Evolutionary conservation across 2,797 vertebrate genomes (phyloP).

Genomic region (Pangasius krempfi): DNA sequence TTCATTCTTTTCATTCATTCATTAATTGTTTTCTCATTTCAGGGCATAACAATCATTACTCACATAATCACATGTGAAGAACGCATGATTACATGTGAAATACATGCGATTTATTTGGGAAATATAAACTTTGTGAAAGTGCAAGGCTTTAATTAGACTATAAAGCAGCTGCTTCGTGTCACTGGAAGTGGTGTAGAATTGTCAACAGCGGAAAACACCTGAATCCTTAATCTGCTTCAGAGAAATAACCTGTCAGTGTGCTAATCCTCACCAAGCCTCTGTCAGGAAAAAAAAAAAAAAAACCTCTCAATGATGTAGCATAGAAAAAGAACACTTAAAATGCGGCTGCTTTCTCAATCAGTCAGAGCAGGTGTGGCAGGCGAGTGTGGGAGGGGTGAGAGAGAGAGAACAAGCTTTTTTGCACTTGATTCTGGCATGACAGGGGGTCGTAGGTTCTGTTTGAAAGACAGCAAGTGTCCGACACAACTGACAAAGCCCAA

Average conservation of each 20-base stretch:
- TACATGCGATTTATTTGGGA: not conserved
- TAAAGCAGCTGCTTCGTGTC: not conserved
- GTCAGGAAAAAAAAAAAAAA: not conserved
- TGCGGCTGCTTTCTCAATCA: not conserved
- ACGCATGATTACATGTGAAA: not conserved
- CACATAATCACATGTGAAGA: not conserved
- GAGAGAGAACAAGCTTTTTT: conserved; percentile 26
- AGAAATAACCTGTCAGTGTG: not conserved
- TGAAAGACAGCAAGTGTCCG: conserved; percentile 43
- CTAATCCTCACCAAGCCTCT: not conserved
- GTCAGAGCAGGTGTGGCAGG: conserved; percentile 59
- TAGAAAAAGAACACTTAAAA: not conserved
- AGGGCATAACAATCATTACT: not conserved
- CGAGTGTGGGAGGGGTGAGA: conserved; percentile 12
- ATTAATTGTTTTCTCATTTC: not conserved
- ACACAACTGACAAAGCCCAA: conserved; percentile 56
- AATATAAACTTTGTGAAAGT: not conserved
- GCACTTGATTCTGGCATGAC: conserved; percentile 46
- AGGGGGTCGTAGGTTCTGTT: conserved; percentile 20
- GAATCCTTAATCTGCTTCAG: not conserved
- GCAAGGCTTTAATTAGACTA: not conserved
- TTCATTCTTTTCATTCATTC: not conserved
- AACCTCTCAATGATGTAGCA: not conserved
- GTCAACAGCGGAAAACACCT: not conserved
- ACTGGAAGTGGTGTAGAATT: not conserved